These are phyloP conservation scores for Steatornis caripensis DNA, from an alignment of 2,113 vertebrate genomes.

Conservation along the genomic window DNA sequence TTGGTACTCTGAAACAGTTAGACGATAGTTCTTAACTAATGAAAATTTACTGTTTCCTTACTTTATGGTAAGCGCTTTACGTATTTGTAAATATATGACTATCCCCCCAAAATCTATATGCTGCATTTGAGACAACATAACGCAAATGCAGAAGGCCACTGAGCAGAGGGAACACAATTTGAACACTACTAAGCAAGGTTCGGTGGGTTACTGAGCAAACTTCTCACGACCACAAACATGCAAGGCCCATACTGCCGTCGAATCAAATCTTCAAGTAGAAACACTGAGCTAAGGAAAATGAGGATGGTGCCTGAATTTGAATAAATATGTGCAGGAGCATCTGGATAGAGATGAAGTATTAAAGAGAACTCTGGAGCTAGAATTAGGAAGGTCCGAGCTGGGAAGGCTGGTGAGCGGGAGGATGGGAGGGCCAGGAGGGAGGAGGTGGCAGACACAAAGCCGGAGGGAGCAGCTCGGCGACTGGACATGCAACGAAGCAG, in stretches of 20 bases:
- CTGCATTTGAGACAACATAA: background rate
- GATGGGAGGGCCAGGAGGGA: background rate
- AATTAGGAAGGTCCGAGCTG: background rate
- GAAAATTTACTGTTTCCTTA: background rate
- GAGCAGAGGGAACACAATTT: background rate
- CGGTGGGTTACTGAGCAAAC: background rate
- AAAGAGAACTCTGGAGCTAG: background rate
- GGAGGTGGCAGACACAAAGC: background rate
- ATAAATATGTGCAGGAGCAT: background rate
- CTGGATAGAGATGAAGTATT: background rate
- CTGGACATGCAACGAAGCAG: background rate
- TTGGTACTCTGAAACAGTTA: background rate
- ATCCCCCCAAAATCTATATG: background rate
- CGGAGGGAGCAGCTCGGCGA: fast-evolving
- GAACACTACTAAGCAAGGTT: background rate
- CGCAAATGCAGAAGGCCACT: background rate
- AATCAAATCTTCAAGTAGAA: background rate
- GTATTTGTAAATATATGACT: background rate
- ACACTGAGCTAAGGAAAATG: background rate
- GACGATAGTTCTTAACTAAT: background rate
- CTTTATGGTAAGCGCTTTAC: background rate
- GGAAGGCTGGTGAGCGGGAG: background rate
- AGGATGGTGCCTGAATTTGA: background rate
- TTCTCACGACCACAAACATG: background rate
- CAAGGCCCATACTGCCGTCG: background rate